Evolutionary conservation across 2,797 vertebrate species (phyloP), one percentile per base, ranked within the genome.

Genomic region (Discoglossus pictus): DNA sequence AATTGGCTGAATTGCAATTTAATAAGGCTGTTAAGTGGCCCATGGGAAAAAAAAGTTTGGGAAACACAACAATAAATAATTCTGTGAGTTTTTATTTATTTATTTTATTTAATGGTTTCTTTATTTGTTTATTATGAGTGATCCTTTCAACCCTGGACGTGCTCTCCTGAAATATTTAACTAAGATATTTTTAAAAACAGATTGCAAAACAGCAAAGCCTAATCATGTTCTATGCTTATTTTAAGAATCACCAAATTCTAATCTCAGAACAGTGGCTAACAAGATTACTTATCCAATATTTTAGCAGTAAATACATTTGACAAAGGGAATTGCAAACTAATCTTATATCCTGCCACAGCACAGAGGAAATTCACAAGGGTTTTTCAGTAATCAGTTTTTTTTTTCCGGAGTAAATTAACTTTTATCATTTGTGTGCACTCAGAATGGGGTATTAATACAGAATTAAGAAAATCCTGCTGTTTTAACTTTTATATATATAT

Each of bases 291-390:
- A 80, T 81, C 82, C 72, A 77, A 79, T 82, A 86, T 82, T 82
- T 83, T 84, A 79, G 78, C 72, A 77, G 74, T 74, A 86, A 85
- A 83, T 81, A 85, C 66, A 25, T 82, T 80, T 84, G 78, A 79
- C 79, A 75, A 79, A 80, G 75, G 77, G 73, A 84, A 83, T 83
- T 83, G 75, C 76, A n/a, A 68, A 68, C 68, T 84, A 79, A 83
- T 81, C 77, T 82, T 76, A 65, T 79, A 81, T 79, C 68, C 81
- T 76, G 77, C 76, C 52, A 75, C 25, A 61, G 75, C 73, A 74
- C 42, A 73, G 59, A 80, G 76, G 73, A 80, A 83, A 79, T 77
- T 78, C 78, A 78, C 67, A 71, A 60, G 76, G 76, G 50, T 58
- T 84, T 78, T 43, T 21, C 63, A 20, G 42, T 81, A 84, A 83